Evolutionary conservation across 2,797 vertebrate species (phyloP).

Genomic region (Parauchenoglanis punctatus): DNA sequence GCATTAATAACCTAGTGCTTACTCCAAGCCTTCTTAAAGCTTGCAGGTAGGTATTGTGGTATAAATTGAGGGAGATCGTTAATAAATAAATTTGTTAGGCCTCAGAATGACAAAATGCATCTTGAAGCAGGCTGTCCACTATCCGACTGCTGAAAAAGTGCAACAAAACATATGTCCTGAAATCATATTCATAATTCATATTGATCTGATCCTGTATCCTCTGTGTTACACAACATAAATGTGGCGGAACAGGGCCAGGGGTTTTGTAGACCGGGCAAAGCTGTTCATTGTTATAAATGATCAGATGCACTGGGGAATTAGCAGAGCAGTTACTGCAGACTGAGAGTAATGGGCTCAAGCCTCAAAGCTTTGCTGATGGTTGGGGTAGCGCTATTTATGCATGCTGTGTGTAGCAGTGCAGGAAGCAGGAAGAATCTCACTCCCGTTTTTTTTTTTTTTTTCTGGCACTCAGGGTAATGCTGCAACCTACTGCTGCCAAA

Average conservation of each 20-base stretch:
- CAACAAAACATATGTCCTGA: slow-evolving; percentile 53
- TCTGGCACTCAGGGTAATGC: slow-evolving; percentile 78
- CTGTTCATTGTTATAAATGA: slow-evolving; percentile 57
- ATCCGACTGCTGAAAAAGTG: slow-evolving; percentile 48
- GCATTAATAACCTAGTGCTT: slow-evolving; percentile 42
- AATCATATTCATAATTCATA: slow-evolving; percentile 59
- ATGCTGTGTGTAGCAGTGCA: slow-evolving; percentile 82
- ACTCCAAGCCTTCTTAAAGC: slow-evolving; percentile 25
- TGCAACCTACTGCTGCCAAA: slow-evolving; percentile 77
- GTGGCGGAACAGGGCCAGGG: slow-evolving; percentile 43
- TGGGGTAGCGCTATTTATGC: slow-evolving; percentile 80
- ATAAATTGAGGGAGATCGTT: slow-evolving; percentile 39
- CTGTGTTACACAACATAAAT: slow-evolving; percentile 65
- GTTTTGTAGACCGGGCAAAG: slow-evolving; percentile 48
- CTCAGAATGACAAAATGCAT: slow-evolving; percentile 52
- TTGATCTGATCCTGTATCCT: slow-evolving; percentile 73
- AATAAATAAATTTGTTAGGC: slow-evolving; percentile 52
- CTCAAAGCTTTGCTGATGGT: slow-evolving; percentile 68
- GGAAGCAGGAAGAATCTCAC: slow-evolving; percentile 77
- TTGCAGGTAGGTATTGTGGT: slow-evolving; percentile 25
- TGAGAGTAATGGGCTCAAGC: slow-evolving; percentile 74
- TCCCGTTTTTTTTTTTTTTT: slow-evolving; percentile 65
- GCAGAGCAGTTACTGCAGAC: slow-evolving; percentile 71
- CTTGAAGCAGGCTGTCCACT: slow-evolving; percentile 44
- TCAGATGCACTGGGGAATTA: slow-evolving; percentile 76